Base-by-base conservation (phyloP, 2,888 invertebrate genomes). In the Patella ulyssiponensis region DNA sequence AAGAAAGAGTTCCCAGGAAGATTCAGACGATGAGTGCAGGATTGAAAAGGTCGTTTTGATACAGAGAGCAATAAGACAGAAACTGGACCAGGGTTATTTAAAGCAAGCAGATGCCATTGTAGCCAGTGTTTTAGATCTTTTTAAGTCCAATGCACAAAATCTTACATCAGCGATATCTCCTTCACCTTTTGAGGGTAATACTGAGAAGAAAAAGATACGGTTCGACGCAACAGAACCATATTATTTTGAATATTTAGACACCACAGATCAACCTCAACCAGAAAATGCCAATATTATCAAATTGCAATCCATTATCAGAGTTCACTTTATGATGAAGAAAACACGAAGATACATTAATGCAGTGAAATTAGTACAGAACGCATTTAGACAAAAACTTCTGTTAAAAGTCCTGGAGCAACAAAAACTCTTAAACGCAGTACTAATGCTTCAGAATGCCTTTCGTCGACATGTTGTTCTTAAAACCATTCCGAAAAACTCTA, bases 21-120 rank as follows among this genome's bases (percentile, higher is more conserved):
- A 44, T 44, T 7, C 9, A 44, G 44, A 44, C 9, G 44, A 44
- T 0, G 9, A 44, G 44, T 44, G 44, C 44, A 44, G 44, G 44
- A 44, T 44, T 44, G 44, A 4, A 44, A 20, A 64, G 20, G 23
- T 64, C 11, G 14, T 64, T 23, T 12, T 64, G 64, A 64, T 64
- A 64, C 64, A 64, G 23, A 64, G 64, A 64, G 64, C 64, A 23
- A 64, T 64, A 23, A 20, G 64, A 23, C 64, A 64, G 12, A 64
- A 64, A 64, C 23, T 64, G 23, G 64, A 64, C 12, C 12, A 23
- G 3, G 23, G 23, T 23, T 23, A 23, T 64, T 20, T 64, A 64
- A 14, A 23, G 20, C 11, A 23, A 64, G 64, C 64, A 23, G 64
- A 64, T 3, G 20, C 20, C 11, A 64, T 64, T 11, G 64, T 64